Conservation (phyloP, 2,113 vertebrate genomes). For the Sarotherodon lohbergeri region DNA sequence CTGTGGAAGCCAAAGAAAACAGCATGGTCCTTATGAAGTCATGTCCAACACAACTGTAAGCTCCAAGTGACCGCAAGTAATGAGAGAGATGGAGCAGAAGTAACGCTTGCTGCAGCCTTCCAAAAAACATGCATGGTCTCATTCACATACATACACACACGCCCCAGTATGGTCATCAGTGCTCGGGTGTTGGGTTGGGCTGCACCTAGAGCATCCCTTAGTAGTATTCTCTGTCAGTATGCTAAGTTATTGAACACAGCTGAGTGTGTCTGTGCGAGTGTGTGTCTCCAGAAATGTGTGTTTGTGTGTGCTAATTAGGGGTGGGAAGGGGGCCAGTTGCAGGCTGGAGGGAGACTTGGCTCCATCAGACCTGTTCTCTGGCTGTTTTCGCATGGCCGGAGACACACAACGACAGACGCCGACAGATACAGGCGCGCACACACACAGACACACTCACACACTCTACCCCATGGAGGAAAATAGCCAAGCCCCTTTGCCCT, state of each 20-base stretch:
- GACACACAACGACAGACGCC: slow-evolving; percentile 32
- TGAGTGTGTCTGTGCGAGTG: slow-evolving; percentile 3
- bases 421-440: background rate
- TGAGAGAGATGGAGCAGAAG: slow-evolving; percentile 56
- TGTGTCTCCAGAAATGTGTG: background rate
- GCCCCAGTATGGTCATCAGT: background rate
- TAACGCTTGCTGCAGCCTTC: slow-evolving; percentile 38
- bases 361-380: slow-evolving; percentile 60
- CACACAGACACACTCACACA: slow-evolving; percentile 6
- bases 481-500: slow-evolving; percentile 29
- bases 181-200: slow-evolving; percentile 1
- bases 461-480: slow-evolving; percentile 16
- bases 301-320: slow-evolving; percentile 50
- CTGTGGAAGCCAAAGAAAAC: slow-evolving; percentile 26
- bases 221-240: slow-evolving; percentile 35
- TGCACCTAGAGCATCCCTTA: slow-evolving; percentile 35
- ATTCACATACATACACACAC: background rate
- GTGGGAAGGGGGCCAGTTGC: slow-evolving; percentile 48
- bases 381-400: slow-evolving; percentile 53
- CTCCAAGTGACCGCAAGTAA: slow-evolving; percentile 64
- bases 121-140: slow-evolving; percentile 29
- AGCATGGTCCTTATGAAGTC: slow-evolving; percentile 32
- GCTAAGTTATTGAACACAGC: slow-evolving; percentile 44
- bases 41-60: slow-evolving; percentile 41
- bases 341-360: slow-evolving; percentile 57